Base-by-base conservation (phyloP, 2,113 vertebrate genomes). In the Eulemur macaco region DNA sequence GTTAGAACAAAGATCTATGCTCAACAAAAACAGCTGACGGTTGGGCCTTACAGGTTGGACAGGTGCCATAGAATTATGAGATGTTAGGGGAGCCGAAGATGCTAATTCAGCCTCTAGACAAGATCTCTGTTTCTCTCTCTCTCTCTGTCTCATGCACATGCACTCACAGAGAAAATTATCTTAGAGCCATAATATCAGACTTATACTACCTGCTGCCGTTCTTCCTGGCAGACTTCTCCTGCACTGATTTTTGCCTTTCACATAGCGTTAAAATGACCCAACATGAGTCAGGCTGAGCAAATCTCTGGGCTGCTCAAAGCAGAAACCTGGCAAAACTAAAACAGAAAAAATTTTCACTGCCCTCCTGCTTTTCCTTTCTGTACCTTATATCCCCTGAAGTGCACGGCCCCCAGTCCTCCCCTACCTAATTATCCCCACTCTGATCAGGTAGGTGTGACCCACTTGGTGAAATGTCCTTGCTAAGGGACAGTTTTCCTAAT, bases 251-350 rank as follows among this genome's bases (percentile, higher is more conserved):
- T 76, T 47, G n/a, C 34, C 71, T 52, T 42, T 42, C 37, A 13
- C 3, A 0, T 7, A 77, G 60, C 25, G 14, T 58, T 66, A 39
- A 66, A 74, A 84, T 63, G 18, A 31, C 31, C 29, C 29, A 56
- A 21, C 5, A 0, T n/a, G 39, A 82, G 82, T 37, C 50, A 95
- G n/a, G 17, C 31, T 52, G 37, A 54, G 34, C 52, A 78, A 20
- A 76, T 78, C 45, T 74, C 81, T 76, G 42, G n/a, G 80, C 86
- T 71, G 64, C 68, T 90, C 54, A 17, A 17, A 56, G n/a, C 8
- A 91, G 54, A 64, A 52, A 77, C 9, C 27, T 74, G 71, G 71
- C 78, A 93, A 86, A 89, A 83, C 12, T 3, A 25, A 34, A 64
- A 39, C n/a, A 47, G 1, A 14, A 88, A 69, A 45, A 47, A 7